These are phyloP conservation scores for Urophycis tenuis DNA, from an alignment of 2,797 vertebrate species.

Conservation along the genomic window DNA sequence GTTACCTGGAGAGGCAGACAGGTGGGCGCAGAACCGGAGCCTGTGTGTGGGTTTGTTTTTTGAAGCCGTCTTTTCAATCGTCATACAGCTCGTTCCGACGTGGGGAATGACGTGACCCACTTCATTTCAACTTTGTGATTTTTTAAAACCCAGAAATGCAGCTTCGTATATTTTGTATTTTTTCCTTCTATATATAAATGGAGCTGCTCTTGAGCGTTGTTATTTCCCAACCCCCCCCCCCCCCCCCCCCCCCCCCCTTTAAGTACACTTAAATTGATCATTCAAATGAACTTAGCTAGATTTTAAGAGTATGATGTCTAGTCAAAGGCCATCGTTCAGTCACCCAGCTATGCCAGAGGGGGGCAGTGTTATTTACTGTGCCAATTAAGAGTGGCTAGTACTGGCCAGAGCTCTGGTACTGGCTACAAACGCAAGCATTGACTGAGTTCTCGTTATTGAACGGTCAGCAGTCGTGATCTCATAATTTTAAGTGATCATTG, in stretches of 20 bases:
- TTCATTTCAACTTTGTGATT: not conserved
- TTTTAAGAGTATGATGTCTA: not conserved
- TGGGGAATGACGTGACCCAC: not conserved
- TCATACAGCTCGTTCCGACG: no score
- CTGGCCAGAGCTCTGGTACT: no score
- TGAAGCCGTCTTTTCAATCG: not conserved
- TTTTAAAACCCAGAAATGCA: not conserved
- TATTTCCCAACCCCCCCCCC: no score
- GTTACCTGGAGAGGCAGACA: not conserved
- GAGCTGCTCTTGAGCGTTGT: not conserved
- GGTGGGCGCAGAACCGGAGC: no score
- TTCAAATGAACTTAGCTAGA: not conserved
- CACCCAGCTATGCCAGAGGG: constrained; percentile 47
- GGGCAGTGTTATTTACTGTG: constrained; percentile 56
- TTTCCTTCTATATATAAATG: not conserved
- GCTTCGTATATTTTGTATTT: not conserved
- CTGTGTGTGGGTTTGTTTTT: no score
- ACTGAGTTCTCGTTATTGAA: constrained; percentile 14
- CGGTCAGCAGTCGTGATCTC: not conserved
- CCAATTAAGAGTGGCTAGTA: constrained; percentile 24
- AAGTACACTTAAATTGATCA: not conserved
- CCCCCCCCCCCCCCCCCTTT: no score
- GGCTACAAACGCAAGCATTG: constrained; percentile 24
- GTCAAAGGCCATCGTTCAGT: not conserved
- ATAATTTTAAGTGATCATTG: not conserved